phyloP scores from a whole-genome alignment of 92 coral and sea anemone species.

The Phenganax stokvisi region DNA sequence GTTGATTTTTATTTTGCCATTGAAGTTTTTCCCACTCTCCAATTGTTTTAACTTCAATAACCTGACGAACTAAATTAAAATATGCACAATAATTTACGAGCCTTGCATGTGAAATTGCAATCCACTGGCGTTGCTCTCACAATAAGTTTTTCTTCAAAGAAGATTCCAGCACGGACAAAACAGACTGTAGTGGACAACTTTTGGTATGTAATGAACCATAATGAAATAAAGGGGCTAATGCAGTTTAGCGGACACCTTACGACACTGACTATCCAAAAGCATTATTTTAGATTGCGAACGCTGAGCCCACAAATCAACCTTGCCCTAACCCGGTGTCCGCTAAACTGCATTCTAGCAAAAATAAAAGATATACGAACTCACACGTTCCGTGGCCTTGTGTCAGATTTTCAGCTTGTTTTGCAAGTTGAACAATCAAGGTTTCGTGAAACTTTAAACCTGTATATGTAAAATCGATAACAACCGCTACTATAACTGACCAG shows the following conservation, averaged over 20 bases:
- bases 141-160: no score
- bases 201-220: no score
- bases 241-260: no score
- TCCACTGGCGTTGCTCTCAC: no score
- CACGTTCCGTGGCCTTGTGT: constrained; percentile 47
- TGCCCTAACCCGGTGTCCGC: no score
- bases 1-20: constrained; percentile 50
- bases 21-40: constrained; percentile 62
- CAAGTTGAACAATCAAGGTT: constrained; percentile 70
- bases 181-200: neutral
- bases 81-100: neutral
- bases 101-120: no score
- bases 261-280: no score
- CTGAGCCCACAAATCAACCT: no score
- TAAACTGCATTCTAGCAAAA: no score
- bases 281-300: no score
- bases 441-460: constrained; percentile 74
- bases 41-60: constrained; percentile 53
- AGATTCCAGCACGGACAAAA: neutral
- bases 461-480: neutral
- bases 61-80: constrained; percentile 51
- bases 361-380: neutral
- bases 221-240: no score
- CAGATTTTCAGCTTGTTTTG: constrained; percentile 62
- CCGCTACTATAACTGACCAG: neutral